Conservation (phyloP, 2,113 vertebrate species). For the Tupaia tana region DNA sequence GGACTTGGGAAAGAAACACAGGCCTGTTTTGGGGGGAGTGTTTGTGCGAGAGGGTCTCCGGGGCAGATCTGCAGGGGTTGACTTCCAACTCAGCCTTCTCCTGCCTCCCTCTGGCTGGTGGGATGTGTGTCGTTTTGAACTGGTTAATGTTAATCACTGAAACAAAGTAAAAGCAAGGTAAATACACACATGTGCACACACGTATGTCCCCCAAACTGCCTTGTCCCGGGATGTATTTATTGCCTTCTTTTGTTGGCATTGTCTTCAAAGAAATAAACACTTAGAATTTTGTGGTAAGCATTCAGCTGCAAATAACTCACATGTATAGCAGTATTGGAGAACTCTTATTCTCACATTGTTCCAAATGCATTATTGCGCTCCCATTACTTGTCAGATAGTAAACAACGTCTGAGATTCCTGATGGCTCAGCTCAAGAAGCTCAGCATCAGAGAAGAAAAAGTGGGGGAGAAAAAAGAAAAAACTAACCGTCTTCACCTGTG, state of each 20-base stretch:
- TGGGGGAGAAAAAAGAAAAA: no score
- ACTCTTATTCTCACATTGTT: neutral
- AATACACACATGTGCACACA: neutral
- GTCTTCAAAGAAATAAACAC: constrained; percentile 20
- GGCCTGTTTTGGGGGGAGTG: neutral
- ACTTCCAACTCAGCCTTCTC: neutral
- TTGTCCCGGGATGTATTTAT: neutral
- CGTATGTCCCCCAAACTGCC: no score
- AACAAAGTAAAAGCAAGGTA: neutral
- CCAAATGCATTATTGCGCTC: neutral
- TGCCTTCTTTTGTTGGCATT: neutral
- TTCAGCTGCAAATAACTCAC: neutral
- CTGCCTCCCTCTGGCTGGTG: neutral
- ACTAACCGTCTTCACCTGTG: neutral
- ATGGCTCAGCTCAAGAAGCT: neutral
- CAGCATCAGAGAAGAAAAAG: neutral
- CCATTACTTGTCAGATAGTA: neutral
- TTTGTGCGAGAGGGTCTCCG: neutral
- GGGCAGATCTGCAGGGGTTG: neutral
- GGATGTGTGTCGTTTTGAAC: neutral
- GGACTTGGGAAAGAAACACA: neutral
- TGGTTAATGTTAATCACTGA: neutral
- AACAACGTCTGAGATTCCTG: neutral
- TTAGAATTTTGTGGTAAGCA: neutral
- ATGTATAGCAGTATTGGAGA: neutral